A percentile compares a stretch with the other conserved stretches of the same genome.
These are phyloP conservation scores for Parasteatoda lunata DNA, from an alignment of 2,888 invertebrate species.

Conservation along the genomic window DNA sequence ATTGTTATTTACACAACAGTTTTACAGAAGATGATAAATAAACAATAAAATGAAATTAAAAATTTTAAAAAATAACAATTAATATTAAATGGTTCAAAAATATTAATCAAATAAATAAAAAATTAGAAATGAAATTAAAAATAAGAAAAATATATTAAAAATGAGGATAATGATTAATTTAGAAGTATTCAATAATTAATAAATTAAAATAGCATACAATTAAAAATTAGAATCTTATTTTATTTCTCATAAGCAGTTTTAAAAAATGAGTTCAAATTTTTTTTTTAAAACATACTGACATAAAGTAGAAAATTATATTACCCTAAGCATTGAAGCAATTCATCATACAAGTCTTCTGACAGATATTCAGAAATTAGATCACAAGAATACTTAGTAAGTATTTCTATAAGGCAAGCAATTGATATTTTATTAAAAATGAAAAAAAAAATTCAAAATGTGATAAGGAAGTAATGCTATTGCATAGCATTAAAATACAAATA, in stretches of 20 bases:
- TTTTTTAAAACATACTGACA: not conserved
- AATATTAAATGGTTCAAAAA: no score
- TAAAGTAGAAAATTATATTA: conserved; percentile 5
- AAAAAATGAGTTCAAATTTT: not conserved
- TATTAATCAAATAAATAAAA: no score
- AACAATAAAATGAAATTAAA: no score
- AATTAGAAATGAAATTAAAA: no score
- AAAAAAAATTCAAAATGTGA: not conserved
- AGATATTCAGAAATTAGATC: conserved; percentile 55
- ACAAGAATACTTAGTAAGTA: conserved; percentile 25
- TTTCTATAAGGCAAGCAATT: conserved; percentile 27
- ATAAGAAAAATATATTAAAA: no score
- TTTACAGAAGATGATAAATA: no score
- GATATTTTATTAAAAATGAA: not conserved
- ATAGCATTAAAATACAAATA: no score
- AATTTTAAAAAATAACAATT: no score
- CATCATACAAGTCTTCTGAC: conserved; percentile 23
- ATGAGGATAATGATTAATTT: no score
- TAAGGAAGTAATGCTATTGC: no score
- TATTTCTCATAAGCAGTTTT: not conserved
- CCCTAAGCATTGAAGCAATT: conserved; percentile 46
- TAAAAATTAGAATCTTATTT: conserved; percentile 18
- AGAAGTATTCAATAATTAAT: not conserved
- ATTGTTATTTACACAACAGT: no score
- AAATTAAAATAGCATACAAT: conserved; percentile 11